Percentiles rank a stretch among this genome's conserved stretches.
Evolutionary conservation across 1,140 invertebrate species (phyloP).

Genomic region (Anoplolepis gracilipes): DNA sequence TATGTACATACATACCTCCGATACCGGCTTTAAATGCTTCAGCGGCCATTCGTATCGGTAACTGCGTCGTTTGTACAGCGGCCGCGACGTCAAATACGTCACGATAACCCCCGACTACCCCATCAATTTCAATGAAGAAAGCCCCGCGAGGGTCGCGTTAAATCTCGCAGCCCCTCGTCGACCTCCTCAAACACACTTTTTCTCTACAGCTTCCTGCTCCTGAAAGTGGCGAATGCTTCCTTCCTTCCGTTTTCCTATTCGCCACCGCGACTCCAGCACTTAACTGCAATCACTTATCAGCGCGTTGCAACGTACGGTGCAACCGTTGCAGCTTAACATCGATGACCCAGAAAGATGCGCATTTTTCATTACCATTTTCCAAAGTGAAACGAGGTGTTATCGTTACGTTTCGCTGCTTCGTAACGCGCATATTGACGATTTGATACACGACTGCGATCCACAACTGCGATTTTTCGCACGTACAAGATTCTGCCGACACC

Average conservation of each 20-base stretch:
- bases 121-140: constrained; percentile 66
- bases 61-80: constrained; percentile 67
- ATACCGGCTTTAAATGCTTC: constrained; percentile 51
- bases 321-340: neutral
- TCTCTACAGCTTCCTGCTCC: neutral
- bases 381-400: neutral
- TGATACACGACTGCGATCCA: neutral
- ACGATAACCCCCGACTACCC: constrained; percentile 61
- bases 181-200: neutral
- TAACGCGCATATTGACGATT: neutral
- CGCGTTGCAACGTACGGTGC: neutral
- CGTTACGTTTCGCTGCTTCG: too few species aligned
- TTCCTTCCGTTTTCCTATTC: neutral
- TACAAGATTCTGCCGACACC: neutral
- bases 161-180: constrained; percentile 26
- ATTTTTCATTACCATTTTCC: neutral
- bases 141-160: constrained; percentile 11
- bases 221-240: constrained; percentile 14
- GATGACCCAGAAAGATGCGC: constrained; percentile 13
- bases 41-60: constrained; percentile 68
- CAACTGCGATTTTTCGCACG: constrained; percentile 19
- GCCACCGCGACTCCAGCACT: constrained; percentile 18
- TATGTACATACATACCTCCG: constrained; percentile 5
- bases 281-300: constrained; percentile 47
- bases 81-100: constrained; percentile 66